Percentiles rank a stretch among this genome's conserved stretches.
These are phyloP conservation scores for Pimpla rufipes DNA, from an alignment of 2,888 invertebrate genomes.

Conservation along the genomic window DNA sequence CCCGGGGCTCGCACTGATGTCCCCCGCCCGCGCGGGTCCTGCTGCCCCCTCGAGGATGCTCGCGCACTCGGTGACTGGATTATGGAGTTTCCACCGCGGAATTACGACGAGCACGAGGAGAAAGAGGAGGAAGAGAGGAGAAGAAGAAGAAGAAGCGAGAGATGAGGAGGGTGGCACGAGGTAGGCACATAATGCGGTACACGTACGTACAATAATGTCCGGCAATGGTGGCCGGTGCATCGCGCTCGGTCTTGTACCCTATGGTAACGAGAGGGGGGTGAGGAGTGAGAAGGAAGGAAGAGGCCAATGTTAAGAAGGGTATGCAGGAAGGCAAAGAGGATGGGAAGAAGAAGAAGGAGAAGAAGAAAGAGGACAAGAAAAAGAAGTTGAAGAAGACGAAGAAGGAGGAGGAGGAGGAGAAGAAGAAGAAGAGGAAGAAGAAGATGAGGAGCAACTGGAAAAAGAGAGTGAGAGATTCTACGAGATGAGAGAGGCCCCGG, in stretches of 20 bases:
- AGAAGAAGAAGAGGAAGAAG: slow-evolving; percentile 52
- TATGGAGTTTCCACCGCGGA: slow-evolving; percentile 81
- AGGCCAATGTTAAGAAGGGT: too few species aligned
- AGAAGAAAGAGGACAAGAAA: slow-evolving; percentile 52
- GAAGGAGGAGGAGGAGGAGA: slow-evolving; percentile 19
- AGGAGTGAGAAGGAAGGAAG: slow-evolving; percentile 17
- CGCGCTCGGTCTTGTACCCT: slow-evolving; percentile 24
- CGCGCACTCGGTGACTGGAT: slow-evolving; percentile 78
- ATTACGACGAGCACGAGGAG: slow-evolving; percentile 77
- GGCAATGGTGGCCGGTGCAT: slow-evolving; percentile 57
- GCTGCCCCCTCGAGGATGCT: slow-evolving; percentile 71
- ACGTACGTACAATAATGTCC: slow-evolving; percentile 78
- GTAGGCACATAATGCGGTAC: slow-evolving; percentile 77
- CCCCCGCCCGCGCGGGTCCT: too few species aligned
- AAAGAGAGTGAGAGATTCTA: slow-evolving; percentile 71
- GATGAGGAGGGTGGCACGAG: slow-evolving; percentile 60
- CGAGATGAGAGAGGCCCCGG: slow-evolving; percentile 77
- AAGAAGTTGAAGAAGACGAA: slow-evolving; percentile 42
- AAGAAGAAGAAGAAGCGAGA: slow-evolving; percentile 26
- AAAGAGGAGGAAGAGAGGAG: slow-evolving; percentile 54
- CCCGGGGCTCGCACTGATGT: slow-evolving; percentile 48
- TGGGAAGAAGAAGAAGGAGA: slow-evolving; percentile 42
- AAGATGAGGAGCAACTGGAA: slow-evolving; percentile 60
- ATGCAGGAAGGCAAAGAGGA: not conserved
- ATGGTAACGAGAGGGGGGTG: slow-evolving; percentile 61